Evolutionary conservation across 1,140 invertebrate species (phyloP).

Genomic region (Lepidurus arcticus): DNA sequence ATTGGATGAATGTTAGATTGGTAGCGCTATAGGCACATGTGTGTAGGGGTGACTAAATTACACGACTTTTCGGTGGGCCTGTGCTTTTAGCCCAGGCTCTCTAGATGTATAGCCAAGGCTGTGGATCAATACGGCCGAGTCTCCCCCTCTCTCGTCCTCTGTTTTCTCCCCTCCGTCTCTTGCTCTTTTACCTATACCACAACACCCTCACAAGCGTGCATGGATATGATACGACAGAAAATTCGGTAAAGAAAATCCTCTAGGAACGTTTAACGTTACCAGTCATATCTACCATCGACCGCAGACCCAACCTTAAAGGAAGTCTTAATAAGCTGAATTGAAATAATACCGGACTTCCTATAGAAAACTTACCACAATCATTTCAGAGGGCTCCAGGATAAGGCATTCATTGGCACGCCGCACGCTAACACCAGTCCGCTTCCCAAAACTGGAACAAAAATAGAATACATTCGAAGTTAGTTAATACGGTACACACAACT

Average conservation of each 20-base stretch:
- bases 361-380: constrained; percentile 68
- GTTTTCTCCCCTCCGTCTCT: neutral
- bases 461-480: constrained; percentile 36
- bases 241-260: neutral
- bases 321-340: constrained; percentile 2
- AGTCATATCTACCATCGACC: neutral
- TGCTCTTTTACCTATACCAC: constrained; percentile 19
- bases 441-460: constrained; percentile 70
- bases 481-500: constrained; percentile 32
- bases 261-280: neutral
- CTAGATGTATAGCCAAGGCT: neutral
- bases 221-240: neutral
- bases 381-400: constrained; percentile 77
- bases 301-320: neutral
- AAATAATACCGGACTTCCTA: constrained; percentile 11
- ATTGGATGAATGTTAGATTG: too few relatives aligned
- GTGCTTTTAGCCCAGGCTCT: neutral
- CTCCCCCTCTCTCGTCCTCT: neutral
- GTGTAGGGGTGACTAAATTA: neutral
- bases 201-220: neutral
- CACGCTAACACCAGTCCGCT: constrained; percentile 58
- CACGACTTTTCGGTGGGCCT: neutral
- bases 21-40: too few relatives aligned
- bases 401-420: constrained; percentile 75
- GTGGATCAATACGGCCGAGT: constrained; percentile 17